These are phyloP conservation scores for Sardina pilchardus DNA, from an alignment of 2,113 vertebrate genomes.

Conservation along the genomic window DNA sequence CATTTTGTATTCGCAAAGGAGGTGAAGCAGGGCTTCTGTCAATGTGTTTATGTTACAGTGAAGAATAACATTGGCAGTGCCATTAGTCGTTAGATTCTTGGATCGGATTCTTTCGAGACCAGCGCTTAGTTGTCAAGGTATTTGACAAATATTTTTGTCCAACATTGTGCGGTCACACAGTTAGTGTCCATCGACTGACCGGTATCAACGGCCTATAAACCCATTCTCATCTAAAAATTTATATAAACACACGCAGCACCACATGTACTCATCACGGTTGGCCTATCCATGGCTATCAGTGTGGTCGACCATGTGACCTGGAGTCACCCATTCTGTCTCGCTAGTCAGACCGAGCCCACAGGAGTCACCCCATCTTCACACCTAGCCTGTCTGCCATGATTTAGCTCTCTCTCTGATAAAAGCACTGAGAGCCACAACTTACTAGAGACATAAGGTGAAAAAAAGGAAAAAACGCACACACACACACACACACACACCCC, in stretches of 20 bases:
- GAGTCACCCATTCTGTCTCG: not conserved
- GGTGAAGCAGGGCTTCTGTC: not conserved
- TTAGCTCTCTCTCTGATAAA: not conserved
- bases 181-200: not conserved
- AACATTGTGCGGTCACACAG: not conserved
- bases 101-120: not conserved
- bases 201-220: not conserved
- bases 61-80: not conserved
- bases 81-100: not conserved
- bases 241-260: not conserved
- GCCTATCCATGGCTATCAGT: not conserved
- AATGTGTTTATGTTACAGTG: constrained; percentile 4
- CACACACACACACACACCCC: constrained; percentile 4
- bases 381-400: not conserved
- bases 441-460: not conserved
- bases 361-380: not conserved
- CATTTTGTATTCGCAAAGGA: not conserved
- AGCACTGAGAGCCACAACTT: not conserved
- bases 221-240: not conserved
- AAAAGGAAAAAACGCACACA: not conserved
- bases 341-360: not conserved
- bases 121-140: not conserved
- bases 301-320: not conserved
- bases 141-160: not conserved
- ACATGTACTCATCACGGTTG: not conserved